phyloP scores from a whole-genome alignment of 2,888 invertebrate species.

The Oasisia sp. region DNA sequence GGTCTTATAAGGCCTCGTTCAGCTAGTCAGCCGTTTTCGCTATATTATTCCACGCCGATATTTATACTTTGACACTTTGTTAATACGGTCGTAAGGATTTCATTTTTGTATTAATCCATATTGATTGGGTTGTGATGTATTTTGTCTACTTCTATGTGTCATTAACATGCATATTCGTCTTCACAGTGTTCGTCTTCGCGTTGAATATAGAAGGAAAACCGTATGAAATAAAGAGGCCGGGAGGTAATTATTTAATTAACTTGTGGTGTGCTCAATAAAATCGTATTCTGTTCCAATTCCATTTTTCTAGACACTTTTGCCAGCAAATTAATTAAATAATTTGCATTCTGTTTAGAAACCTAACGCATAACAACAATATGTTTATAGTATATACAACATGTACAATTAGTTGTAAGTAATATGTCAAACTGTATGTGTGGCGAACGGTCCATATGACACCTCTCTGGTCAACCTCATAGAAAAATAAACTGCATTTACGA shows the following conservation, averaged over 20 bases:
- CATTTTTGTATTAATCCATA: not conserved
- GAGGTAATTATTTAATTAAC: not conserved
- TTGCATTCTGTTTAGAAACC: no score
- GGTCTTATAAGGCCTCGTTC: no score
- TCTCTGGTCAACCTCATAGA: not conserved
- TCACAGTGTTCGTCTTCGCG: not conserved
- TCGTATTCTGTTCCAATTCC: not conserved
- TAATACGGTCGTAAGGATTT: no score
- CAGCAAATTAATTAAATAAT: no score
- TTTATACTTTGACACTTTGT: no score
- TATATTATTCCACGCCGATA: no score
- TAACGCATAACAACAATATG: no score
- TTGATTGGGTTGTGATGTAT: not conserved
- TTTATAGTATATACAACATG: not conserved
- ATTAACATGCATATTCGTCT: not conserved
- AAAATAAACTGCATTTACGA: not conserved
- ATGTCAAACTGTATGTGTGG: not conserved
- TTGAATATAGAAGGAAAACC: not conserved
- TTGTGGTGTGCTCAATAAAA: not conserved
- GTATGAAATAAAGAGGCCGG: not conserved
- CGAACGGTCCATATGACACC: not conserved
- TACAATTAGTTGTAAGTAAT: not conserved
- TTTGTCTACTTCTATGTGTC: not conserved
- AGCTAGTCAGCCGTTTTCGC: no score
- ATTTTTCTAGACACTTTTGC: no score